Evolutionary conservation across 1,140 invertebrate species (phyloP).

Genomic region (Drosophila lini): DNA sequence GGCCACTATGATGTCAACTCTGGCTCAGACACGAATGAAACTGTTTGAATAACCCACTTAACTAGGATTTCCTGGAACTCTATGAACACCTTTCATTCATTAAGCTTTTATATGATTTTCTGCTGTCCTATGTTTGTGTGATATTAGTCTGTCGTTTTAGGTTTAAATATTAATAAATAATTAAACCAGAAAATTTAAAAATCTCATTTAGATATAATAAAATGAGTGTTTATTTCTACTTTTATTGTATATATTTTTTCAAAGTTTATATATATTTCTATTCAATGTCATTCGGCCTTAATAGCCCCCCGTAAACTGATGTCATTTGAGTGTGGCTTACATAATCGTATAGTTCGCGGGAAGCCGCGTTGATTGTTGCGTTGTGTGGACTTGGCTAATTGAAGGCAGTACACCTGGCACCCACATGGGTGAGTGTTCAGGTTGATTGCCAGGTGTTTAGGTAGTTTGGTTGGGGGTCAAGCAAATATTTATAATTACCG

Average conservation of each 20-base stretch:
- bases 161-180: neutral
- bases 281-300: neutral
- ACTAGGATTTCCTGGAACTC: slow-evolving; percentile 31
- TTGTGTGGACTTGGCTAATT: slow-evolving; percentile 35
- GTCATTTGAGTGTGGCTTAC: slow-evolving; percentile 26
- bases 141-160: neutral
- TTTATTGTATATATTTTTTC: neutral
- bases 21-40: slow-evolving; percentile 17
- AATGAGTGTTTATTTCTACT: neutral
- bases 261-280: neutral
- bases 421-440: neutral
- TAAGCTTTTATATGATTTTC: slow-evolving; percentile 42
- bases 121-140: neutral
- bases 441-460: slow-evolving; percentile 16
- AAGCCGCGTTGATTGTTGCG: slow-evolving; percentile 24
- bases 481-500: slow-evolving; percentile 43
- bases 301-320: slow-evolving; percentile 2
- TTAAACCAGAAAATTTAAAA: fast-evolving
- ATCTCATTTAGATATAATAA: too few relatives aligned
- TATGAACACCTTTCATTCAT: slow-evolving; percentile 17
- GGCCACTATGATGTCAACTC: slow-evolving; percentile 33
- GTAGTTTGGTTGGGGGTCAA: neutral
- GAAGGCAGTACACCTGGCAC: slow-evolving; percentile 17
- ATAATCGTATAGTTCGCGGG: slow-evolving; percentile 35
- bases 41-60: slow-evolving; percentile 37